phyloP scores from a whole-genome alignment of 1,140 invertebrate species.

The Armadillidium nasatum region DNA sequence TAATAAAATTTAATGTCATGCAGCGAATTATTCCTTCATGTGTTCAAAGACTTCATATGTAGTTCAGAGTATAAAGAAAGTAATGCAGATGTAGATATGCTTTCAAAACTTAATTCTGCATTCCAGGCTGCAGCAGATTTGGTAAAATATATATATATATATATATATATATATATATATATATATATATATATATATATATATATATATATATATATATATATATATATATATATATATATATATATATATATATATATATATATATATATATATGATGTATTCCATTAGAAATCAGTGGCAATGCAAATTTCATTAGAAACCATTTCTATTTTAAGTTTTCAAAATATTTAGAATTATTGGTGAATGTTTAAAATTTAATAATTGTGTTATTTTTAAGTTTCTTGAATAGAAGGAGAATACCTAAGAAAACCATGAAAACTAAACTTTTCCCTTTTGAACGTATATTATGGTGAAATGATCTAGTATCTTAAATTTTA shows the following conservation, averaged over 20 bases:
- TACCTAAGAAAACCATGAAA: too few relatives aligned
- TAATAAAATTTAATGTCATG: neutral
- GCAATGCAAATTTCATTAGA: neutral
- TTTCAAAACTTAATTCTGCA: slow-evolving; percentile 35
- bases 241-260: neutral
- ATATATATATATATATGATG: neutral
- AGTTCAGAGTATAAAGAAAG: neutral
- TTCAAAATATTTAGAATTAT: too few relatives aligned
- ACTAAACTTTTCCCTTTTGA: too few relatives aligned
- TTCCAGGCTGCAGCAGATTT: slow-evolving; percentile 43
- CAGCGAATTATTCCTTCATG: neutral
- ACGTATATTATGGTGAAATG: too few relatives aligned
- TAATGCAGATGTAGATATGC: slow-evolving; percentile 21
- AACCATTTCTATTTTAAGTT: neutral
- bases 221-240: neutral
- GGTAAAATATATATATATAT: slow-evolving; percentile 25
- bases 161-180: neutral
- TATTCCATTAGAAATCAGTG: neutral
- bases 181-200: slow-evolving; percentile 1
- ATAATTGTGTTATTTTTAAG: too few relatives aligned
- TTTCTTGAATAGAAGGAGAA: too few relatives aligned
- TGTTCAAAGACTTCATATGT: neutral
- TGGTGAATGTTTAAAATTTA: too few relatives aligned
- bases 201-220: neutral
- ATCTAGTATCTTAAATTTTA: too few relatives aligned